phyloP scores from a whole-genome alignment of 2,797 vertebrate species.

The Acipenser transmontanus region DNA sequence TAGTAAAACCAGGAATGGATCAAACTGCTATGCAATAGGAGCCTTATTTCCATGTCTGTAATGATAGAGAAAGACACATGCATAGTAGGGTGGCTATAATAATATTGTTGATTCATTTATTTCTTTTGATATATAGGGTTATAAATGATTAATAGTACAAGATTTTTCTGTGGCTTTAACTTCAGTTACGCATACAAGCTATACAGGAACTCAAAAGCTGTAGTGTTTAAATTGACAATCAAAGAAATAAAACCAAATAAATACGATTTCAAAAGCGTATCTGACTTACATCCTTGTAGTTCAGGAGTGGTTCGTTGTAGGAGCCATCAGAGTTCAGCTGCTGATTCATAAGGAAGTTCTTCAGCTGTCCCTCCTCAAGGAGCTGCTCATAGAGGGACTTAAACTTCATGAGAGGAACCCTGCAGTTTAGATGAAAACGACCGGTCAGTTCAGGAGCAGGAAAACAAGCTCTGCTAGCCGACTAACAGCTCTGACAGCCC shows the following conservation, averaged over 20 bases:
- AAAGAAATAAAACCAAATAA: neutral
- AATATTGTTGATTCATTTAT: too few species aligned
- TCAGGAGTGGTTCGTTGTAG: conserved; percentile 15
- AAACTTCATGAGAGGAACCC: conserved; percentile 14
- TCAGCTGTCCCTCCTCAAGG: conserved; percentile 10
- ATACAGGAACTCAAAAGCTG: neutral
- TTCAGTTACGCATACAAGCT: neutral
- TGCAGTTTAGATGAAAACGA: neutral
- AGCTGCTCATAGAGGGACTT: conserved; percentile 14
- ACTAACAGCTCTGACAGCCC: neutral
- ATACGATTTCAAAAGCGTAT: neutral
- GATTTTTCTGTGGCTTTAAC: neutral
- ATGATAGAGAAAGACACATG: too few species aligned
- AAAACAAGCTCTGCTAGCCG: neutral
- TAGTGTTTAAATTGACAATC: too few species aligned
- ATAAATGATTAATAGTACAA: neutral
- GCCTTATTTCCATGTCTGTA: too few species aligned
- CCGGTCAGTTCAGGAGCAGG: neutral
- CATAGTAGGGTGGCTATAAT: too few species aligned
- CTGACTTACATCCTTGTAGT: conserved; percentile 15
- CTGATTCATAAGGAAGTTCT: conserved; percentile 11
- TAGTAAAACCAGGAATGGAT: too few species aligned
- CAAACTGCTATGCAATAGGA: too few species aligned
- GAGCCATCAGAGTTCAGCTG: conserved; percentile 16
- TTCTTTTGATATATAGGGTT: neutral